A percentile compares a stretch with the other conserved stretches of the same genome.
These are phyloP conservation scores for Mimachlamys varia DNA, from an alignment of 2,888 invertebrate species.

Conservation along the genomic window DNA sequence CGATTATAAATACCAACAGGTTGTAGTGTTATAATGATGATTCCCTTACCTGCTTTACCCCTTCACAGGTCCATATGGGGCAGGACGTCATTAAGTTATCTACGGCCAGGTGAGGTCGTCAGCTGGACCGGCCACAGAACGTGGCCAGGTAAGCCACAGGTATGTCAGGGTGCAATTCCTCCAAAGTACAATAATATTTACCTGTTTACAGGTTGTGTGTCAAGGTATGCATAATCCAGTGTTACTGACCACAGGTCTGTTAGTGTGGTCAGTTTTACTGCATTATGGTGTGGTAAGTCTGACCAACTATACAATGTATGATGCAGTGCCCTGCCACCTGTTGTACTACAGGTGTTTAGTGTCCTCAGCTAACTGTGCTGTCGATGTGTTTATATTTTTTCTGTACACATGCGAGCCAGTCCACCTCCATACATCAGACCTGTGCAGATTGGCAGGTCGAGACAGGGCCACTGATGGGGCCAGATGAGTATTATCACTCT, in stretches of 20 bases:
- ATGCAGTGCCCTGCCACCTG: too few species aligned
- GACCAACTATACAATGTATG: neutral
- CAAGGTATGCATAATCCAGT: neutral
- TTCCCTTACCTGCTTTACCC: neutral
- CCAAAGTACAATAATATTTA: neutral
- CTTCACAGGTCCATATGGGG: neutral
- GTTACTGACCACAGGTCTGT: neutral
- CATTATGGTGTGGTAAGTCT: neutral
- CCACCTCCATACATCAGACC: neutral
- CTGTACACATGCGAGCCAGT: neutral
- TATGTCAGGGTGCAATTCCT: conserved; percentile 5
- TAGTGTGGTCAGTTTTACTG: too few species aligned
- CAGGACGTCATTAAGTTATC: neutral
- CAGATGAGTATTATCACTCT: neutral
- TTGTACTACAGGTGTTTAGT: neutral
- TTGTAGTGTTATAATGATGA: conserved; percentile 14
- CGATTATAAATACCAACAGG: neutral
- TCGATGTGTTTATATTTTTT: neutral
- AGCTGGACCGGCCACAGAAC: neutral
- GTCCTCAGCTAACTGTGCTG: neutral
- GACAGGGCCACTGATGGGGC: neutral
- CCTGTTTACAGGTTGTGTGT: conserved; percentile 6
- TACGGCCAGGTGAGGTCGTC: neutral
- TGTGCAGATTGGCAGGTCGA: neutral
- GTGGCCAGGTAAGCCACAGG: neutral